Conservation (phyloP, 2,113 vertebrate genomes). For the Sander lucioperca region DNA sequence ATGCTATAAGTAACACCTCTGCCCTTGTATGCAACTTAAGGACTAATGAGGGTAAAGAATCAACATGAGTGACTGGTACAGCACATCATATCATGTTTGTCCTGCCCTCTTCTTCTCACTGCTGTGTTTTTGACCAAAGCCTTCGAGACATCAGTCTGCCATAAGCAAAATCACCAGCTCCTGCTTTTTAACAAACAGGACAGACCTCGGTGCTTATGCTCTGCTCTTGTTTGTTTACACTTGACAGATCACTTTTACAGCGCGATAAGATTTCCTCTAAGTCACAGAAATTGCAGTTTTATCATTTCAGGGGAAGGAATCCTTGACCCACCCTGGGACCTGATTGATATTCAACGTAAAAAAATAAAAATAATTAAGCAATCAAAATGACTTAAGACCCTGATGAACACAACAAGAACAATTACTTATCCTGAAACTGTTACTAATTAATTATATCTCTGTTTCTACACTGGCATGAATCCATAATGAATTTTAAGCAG, state of each 20-base stretch:
- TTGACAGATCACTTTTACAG: conserved; percentile 54
- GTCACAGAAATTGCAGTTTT: conserved; percentile 24
- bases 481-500: conserved; percentile 51
- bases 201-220: conserved; percentile 20
- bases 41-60: conserved; percentile 61
- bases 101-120: conserved; percentile 23
- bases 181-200: conserved; percentile 45
- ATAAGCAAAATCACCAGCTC: conserved; percentile 37
- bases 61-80: conserved; percentile 32
- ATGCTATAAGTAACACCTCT: conserved; percentile 73
- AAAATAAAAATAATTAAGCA: conserved; percentile 17
- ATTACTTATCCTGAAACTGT: conserved; percentile 54
- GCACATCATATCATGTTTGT: conserved; percentile 7
- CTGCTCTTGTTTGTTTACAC: conserved; percentile 26
- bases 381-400: conserved; percentile 53
- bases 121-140: conserved; percentile 24
- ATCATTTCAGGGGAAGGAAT: conserved; percentile 22
- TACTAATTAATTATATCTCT: conserved; percentile 46
- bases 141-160: conserved; percentile 14
- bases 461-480: conserved; percentile 50
- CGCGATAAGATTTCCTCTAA: conserved; percentile 22
- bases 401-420: conserved; percentile 64
- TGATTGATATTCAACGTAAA: conserved; percentile 52
- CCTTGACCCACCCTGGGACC: conserved; percentile 37
- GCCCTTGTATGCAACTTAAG: conserved; percentile 66